These are phyloP conservation scores for Camponotus floridanus DNA, from an alignment of 1,140 invertebrate species.

Conservation along the genomic window DNA sequence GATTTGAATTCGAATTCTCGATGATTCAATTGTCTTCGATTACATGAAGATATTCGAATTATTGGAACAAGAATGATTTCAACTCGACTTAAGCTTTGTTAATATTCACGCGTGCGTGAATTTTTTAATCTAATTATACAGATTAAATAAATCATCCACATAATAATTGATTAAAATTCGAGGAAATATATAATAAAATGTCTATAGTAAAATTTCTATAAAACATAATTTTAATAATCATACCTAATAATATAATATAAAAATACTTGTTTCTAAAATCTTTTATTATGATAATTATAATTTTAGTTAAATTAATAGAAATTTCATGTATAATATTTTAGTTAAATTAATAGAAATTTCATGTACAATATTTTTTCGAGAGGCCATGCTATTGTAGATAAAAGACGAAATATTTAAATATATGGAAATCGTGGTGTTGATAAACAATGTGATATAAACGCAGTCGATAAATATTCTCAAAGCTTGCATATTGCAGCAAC, in stretches of 20 bases:
- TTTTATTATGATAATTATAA: not conserved
- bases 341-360: not conserved
- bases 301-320: not conserved
- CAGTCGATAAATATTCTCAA: constrained; percentile 11
- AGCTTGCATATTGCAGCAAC: constrained; percentile 8
- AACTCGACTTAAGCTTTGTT: not conserved
- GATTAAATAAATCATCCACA: not conserved
- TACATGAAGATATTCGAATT: not conserved
- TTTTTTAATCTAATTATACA: not conserved
- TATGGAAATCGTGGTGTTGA: not conserved
- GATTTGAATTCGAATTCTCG: not conserved
- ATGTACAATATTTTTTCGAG: no score
- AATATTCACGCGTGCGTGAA: not conserved
- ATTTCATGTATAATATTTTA: no score
- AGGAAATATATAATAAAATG: not conserved
- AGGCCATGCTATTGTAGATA: no score
- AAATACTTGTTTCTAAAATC: not conserved
- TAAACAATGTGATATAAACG: not conserved
- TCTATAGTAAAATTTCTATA: not conserved
- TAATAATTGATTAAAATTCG: not conserved
- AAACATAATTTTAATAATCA: not conserved
- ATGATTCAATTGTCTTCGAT: not conserved
- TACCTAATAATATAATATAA: not conserved
- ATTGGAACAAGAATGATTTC: not conserved
- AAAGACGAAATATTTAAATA: not conserved